Conservation (phyloP, 2,797 vertebrate species). For the Platalea minor region DNA sequence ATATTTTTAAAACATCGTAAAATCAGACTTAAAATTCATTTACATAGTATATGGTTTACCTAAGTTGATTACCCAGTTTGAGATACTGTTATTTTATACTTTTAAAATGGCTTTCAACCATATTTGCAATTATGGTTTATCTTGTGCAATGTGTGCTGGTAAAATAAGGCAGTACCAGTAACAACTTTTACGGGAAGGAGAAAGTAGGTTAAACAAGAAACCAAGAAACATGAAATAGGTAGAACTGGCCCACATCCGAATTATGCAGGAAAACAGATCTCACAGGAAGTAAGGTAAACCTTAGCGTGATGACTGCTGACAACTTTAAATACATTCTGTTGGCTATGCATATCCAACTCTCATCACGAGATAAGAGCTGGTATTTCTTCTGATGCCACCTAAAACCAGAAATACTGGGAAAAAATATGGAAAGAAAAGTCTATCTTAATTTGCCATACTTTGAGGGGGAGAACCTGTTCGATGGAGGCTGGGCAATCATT, state of each 20-base stretch:
- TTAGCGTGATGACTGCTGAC: conserved; percentile 17
- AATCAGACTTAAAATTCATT: not conserved
- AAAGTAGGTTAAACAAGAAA: conserved; percentile 82
- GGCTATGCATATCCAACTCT: not conserved
- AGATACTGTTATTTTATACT: conserved; percentile 44
- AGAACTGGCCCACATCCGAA: conserved; percentile 73
- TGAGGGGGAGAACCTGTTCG: not conserved
- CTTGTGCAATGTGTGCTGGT: conserved; percentile 61
- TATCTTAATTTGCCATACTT: not conserved
- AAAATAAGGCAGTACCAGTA: conserved; percentile 69
- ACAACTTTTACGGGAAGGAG: conserved; percentile 74
- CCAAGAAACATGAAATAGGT: conserved; percentile 67
- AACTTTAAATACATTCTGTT: not conserved
- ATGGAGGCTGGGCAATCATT: not conserved
- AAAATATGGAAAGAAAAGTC: not conserved
- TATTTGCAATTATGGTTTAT: conserved; percentile 60
- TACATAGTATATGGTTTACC: not conserved
- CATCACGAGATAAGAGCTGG: not conserved
- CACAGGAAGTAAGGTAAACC: conserved; percentile 71
- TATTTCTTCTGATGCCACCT: not conserved
- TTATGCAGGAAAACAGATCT: conserved; percentile 69
- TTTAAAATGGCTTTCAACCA: conserved; percentile 2
- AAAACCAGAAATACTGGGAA: not conserved
- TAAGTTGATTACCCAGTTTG: conserved; percentile 5
- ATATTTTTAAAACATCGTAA: not conserved